These are phyloP conservation scores for Carpatolechia fugitivella DNA, from an alignment of 2,888 invertebrate genomes.

Conservation along the genomic window DNA sequence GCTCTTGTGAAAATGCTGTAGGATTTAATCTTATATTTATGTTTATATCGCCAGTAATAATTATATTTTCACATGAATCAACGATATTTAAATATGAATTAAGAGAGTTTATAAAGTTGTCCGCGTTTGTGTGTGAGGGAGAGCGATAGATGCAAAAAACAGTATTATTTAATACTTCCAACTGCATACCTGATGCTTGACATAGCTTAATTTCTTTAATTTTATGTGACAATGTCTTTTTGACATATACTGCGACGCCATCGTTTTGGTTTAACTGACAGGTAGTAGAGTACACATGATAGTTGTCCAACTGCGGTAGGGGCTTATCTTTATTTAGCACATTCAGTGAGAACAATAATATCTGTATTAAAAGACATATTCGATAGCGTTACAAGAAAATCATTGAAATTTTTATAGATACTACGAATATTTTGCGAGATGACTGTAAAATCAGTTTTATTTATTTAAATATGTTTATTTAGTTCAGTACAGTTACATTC, in stretches of 20 bases:
- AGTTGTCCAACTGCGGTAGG: conserved; percentile 2
- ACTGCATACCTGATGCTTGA: background rate
- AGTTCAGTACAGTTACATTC: conserved; percentile 3
- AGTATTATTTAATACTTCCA: conserved; percentile 1
- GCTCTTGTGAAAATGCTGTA: background rate
- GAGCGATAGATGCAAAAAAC: conserved; percentile 6
- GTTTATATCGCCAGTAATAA: conserved; percentile 2
- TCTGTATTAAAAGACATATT: conserved; percentile 10
- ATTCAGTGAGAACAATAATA: conserved; percentile 21
- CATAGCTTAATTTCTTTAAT: conserved; percentile 4
- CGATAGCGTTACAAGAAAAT: conserved; percentile 5
- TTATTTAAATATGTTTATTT: conserved; percentile 1
- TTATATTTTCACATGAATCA: background rate
- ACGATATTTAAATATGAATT: background rate
- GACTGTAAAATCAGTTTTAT: conserved; percentile 8
- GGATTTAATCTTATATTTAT: background rate
- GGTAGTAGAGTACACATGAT: conserved; percentile 4
- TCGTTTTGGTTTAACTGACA: conserved; percentile 17
- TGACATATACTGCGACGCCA: conserved; percentile 18
- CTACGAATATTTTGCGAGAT: conserved; percentile 18
- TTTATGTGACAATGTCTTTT: conserved; percentile 3
- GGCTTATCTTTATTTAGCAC: conserved; percentile 12
- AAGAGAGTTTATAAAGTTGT: background rate
- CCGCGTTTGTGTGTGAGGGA: conserved; percentile 1
- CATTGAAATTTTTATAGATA: conserved; percentile 5